A percentile compares a stretch with the other conserved stretches of the same genome.
phyloP scores from a whole-genome alignment of 2,113 vertebrate genomes.

The Leptobrachium leishanense region DNA sequence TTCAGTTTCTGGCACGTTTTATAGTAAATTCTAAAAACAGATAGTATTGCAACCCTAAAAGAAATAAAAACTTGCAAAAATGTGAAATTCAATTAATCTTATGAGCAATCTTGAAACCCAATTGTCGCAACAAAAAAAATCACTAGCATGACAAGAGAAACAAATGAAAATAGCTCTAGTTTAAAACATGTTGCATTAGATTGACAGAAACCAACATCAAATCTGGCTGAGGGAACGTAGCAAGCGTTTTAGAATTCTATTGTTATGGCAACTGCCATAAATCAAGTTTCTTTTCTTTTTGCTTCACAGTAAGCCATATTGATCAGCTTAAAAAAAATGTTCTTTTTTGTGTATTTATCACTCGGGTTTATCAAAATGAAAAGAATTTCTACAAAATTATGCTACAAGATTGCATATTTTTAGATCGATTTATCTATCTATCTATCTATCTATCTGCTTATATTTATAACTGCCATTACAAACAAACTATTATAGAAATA shows the following conservation, averaged over 20 bases:
- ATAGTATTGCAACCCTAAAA: background rate
- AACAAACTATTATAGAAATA: too few relatives aligned
- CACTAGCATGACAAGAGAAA: constrained; percentile 45
- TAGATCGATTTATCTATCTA: too few relatives aligned
- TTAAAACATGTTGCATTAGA: constrained; percentile 38
- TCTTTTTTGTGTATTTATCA: constrained; percentile 39
- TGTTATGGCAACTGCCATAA: constrained; percentile 40
- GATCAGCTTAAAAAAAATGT: constrained; percentile 39
- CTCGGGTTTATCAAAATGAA: constrained; percentile 50
- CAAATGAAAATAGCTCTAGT: constrained; percentile 45
- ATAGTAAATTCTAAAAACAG: constrained; percentile 3
- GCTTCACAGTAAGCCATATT: constrained; percentile 31
- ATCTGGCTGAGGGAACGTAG: constrained; percentile 34
- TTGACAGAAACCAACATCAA: constrained; percentile 33
- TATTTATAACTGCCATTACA: too few relatives aligned
- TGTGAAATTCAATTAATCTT: constrained; percentile 45
- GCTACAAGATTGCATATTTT: too few relatives aligned
- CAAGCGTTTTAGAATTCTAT: constrained; percentile 47
- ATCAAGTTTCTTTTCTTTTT: constrained; percentile 38
- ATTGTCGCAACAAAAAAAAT: constrained; percentile 42
- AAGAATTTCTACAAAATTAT: constrained; percentile 6
- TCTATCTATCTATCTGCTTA: too few relatives aligned
- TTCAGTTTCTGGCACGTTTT: background rate
- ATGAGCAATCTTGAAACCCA: constrained; percentile 44
- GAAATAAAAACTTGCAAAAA: constrained; percentile 27